These are phyloP conservation scores for Peromyscus nudipes DNA, from an alignment of 2,797 vertebrate species.

Conservation along the genomic window DNA sequence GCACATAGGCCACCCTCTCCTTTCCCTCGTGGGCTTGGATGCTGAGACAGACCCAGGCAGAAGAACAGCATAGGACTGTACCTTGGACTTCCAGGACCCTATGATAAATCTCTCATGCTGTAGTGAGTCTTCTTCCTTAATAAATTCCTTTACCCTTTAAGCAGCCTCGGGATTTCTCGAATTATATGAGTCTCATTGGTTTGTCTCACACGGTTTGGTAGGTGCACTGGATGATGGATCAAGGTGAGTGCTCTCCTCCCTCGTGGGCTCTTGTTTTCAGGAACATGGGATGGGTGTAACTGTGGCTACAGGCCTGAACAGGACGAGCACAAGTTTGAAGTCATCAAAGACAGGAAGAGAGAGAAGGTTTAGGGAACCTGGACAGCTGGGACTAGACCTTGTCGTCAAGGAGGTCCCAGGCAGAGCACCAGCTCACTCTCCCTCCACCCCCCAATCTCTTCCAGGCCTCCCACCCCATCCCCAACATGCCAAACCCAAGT, in stretches of 20 bases:
- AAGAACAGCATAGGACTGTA: too few relatives aligned
- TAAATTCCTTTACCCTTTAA: too few relatives aligned
- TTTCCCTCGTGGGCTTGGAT: too few relatives aligned
- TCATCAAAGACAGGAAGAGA: not conserved
- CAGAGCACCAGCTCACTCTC: not conserved
- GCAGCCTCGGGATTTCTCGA: not conserved
- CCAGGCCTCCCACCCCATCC: not conserved
- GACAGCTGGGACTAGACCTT: not conserved
- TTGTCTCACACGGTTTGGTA: too few relatives aligned
- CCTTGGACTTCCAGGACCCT: too few relatives aligned
- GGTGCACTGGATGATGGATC: too few relatives aligned
- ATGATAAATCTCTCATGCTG: too few relatives aligned
- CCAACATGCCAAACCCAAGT: not conserved
- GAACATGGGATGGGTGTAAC: not conserved
- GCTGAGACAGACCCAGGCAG: too few relatives aligned
- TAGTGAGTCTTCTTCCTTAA: too few relatives aligned
- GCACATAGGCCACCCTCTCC: too few relatives aligned
- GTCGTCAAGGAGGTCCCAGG: too few relatives aligned
- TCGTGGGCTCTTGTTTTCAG: not conserved
- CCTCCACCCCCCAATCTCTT: not conserved
- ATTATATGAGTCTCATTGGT: not conserved
- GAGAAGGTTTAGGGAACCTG: not conserved
- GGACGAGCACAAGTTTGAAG: not conserved
- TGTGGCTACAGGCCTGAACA: not conserved
- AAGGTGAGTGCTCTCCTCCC: not conserved